Conservation (phyloP, 2,113 vertebrate species). For the Ornithorhynchus anatinus region DNA sequence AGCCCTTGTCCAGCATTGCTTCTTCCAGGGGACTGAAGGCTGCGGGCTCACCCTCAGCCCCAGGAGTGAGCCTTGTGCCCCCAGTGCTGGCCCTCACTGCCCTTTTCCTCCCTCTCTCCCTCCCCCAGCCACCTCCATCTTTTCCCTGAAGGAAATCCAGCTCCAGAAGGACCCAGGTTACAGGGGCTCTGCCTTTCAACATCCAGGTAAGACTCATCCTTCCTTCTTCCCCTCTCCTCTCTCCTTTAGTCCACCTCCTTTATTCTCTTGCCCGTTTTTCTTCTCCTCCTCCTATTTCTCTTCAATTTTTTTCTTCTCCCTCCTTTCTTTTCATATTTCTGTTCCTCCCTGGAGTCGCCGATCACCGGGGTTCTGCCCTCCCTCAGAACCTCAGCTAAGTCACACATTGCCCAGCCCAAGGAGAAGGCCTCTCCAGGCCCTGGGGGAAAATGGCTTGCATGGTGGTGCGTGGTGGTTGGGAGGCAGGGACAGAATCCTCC, state of each 20-base stretch:
- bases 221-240: rapidly evolving
- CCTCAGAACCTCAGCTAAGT: too few species aligned
- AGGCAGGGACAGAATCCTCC: too few species aligned
- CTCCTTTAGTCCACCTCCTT: neutral
- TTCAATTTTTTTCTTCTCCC: too few species aligned
- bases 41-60: neutral
- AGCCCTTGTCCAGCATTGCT: too few species aligned
- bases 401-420: too few species aligned
- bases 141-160: slow-evolving; percentile 90
- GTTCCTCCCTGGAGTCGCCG: neutral
- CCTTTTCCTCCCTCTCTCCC: neutral
- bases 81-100: neutral
- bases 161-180: slow-evolving; percentile 93
- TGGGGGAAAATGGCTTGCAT: too few species aligned
- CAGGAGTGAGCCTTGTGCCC: neutral
- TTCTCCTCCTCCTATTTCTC: neutral
- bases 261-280: neutral
- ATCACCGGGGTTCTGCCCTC: neutral
- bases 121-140: slow-evolving; percentile 84
- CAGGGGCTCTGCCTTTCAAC: slow-evolving; percentile 86
- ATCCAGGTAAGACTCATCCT: slow-evolving; percentile 75
- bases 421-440: too few species aligned
- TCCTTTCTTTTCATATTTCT: neutral
- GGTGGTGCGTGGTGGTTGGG: too few species aligned
- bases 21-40: too few species aligned